These are phyloP conservation scores for Cephus pulcher DNA, from an alignment of 2,888 invertebrate species.

Conservation along the genomic window DNA sequence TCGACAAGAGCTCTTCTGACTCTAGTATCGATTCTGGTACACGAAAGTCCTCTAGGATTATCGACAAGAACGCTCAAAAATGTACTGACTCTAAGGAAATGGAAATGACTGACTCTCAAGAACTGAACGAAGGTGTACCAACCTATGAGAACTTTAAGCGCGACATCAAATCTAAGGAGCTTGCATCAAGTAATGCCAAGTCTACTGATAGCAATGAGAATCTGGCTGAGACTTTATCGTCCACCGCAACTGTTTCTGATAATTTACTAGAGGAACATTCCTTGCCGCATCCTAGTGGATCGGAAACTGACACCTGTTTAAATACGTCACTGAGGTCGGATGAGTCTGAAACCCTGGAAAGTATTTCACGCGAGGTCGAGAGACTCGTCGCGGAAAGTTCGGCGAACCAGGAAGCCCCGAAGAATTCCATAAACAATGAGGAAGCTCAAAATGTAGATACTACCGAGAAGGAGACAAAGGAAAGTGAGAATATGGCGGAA, in stretches of 20 bases:
- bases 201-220: background rate
- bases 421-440: background rate
- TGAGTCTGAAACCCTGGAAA: constrained; percentile 58
- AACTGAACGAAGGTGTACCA: background rate
- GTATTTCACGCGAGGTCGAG: constrained; percentile 57
- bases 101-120: background rate
- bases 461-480: background rate
- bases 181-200: background rate
- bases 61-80: constrained; percentile 1
- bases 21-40: background rate
- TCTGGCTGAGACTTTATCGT: background rate
- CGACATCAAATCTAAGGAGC: background rate
- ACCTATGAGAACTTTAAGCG: background rate
- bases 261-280: background rate
- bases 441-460: background rate
- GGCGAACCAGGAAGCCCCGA: background rate
- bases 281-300: background rate
- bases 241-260: background rate
- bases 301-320: background rate
- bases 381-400: constrained; percentile 45
- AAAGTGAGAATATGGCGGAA: constrained; percentile 11
- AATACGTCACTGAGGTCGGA: constrained; percentile 28
- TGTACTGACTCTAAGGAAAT: background rate
- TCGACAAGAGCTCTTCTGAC: constrained; percentile 24
- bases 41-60: constrained; percentile 2